phyloP scores from a whole-genome alignment of 1,140 invertebrate genomes.

The Nixonia krombeini region DNA sequence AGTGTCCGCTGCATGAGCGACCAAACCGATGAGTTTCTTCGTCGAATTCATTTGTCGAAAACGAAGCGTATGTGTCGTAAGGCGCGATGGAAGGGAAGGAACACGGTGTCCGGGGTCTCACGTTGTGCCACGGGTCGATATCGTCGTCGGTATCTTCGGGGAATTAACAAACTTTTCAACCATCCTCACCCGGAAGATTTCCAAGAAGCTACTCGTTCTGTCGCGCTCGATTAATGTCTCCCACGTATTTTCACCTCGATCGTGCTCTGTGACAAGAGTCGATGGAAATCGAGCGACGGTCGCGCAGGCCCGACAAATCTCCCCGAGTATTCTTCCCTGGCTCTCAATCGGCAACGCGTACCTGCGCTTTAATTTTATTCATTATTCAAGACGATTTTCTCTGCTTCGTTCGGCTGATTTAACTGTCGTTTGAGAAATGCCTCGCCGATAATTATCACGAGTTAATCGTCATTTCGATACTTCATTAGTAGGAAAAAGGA shows the following conservation, averaged over 20 bases:
- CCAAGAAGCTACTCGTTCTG: slow-evolving; percentile 42
- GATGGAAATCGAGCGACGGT: slow-evolving; percentile 36
- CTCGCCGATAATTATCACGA: too few species aligned
- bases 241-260: slow-evolving; percentile 35
- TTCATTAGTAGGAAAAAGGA: too few species aligned
- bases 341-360: too few species aligned
- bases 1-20: slow-evolving; percentile 27
- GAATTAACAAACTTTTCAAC: slow-evolving; percentile 33
- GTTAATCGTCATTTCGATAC: too few species aligned
- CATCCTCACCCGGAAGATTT: slow-evolving; percentile 17
- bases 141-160: slow-evolving; percentile 30
- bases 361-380: background rate
- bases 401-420: too few species aligned
- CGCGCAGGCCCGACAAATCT: background rate
- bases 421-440: too few species aligned
- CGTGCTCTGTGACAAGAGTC: slow-evolving; percentile 17
- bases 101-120: slow-evolving; percentile 17
- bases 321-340: background rate
- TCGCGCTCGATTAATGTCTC: slow-evolving; percentile 50
- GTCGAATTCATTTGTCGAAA: slow-evolving; percentile 39
- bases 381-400: too few species aligned
- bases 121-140: slow-evolving; percentile 34
- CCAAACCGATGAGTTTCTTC: slow-evolving; percentile 31
- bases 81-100: slow-evolving; percentile 21
- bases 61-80: slow-evolving; percentile 7